Conservation (phyloP, 2,888 invertebrate species). For the Chalcosyrphus nemorum region DNA sequence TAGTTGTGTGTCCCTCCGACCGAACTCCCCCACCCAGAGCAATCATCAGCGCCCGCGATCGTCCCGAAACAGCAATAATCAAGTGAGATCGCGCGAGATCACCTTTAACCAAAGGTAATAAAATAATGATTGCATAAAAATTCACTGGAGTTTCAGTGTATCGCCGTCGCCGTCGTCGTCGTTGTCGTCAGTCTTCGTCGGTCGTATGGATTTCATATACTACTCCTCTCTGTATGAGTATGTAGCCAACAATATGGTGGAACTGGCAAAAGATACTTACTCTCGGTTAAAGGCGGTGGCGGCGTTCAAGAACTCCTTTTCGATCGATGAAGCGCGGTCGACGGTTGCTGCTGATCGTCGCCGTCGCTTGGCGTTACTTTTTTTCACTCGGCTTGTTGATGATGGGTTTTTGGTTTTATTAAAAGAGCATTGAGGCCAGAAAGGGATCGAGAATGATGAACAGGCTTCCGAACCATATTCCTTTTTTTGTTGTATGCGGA, state of each 20-base stretch:
- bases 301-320: slow-evolving; percentile 35
- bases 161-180: slow-evolving; percentile 14
- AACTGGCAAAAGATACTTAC: not conserved
- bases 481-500: slow-evolving; percentile 1
- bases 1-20: slow-evolving; percentile 31
- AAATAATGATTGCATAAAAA: slow-evolving; percentile 73
- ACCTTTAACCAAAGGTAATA: slow-evolving; percentile 73
- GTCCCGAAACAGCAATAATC: slow-evolving; percentile 72
- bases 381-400: not conserved
- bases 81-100: slow-evolving; percentile 73
- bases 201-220: slow-evolving; percentile 57
- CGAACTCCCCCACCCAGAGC: slow-evolving; percentile 39
- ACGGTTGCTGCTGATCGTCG: slow-evolving; percentile 40
- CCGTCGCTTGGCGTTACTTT: slow-evolving; percentile 52
- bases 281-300: slow-evolving; percentile 54
- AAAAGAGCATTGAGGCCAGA: slow-evolving; percentile 36
- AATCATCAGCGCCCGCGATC: slow-evolving; percentile 72
- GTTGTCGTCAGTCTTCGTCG: slow-evolving; percentile 54
- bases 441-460: slow-evolving; percentile 62
- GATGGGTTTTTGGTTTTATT: not conserved
- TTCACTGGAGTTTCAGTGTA: slow-evolving; percentile 72
- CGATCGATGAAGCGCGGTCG: slow-evolving; percentile 25
- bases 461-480: slow-evolving; percentile 44
- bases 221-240: no score
- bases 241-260: slow-evolving; percentile 25